Base-by-base conservation (phyloP, 1,140 invertebrate species). In the Planococcus citri region DNA sequence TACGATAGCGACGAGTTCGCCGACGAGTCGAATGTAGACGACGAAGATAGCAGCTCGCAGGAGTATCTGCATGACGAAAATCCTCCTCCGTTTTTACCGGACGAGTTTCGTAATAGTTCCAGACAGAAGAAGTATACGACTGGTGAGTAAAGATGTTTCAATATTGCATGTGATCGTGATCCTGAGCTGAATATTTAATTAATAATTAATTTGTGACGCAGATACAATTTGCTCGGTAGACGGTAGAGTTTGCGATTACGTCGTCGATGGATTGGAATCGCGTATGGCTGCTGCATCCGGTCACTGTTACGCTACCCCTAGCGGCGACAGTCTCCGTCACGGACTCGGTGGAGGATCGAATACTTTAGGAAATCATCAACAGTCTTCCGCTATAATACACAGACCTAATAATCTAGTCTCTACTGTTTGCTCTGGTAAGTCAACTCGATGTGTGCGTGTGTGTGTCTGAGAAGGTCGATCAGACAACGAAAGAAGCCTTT, bases 1-100 rank as follows among this genome's bases (percentile, higher is more conserved):
- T 83, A 84, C 71, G 83, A 85, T 74, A 82, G 82, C 69, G 85
- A 86, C 78, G 84, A 86, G 67, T 86, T 86, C 75, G 85, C 85
- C 2, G 85, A 86, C 73, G 85, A 86, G 71, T 64, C 60, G 25
- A 64, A 64, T 21, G 21, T 64, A 57, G 70, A 68, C 20, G 64
- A 68, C 1, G 83, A 79, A 68, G 83, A 84, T 74, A 84, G 83
- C 4, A 84, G 82, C 24, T 83, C 82, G 73, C 83, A 84, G 74
- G 83, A 82, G 64, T 82, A 82, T 72, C 76, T 82, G 2, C 79
- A 82, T 71, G 81, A 82, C 77, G 80, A 80, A 71, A 25, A 33
- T 20, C 17, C 67, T 6, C 17, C 67, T 6, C 38, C 72, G 51
- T 75, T 75, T 70, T 57, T 76, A 57, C 73, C 75, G 20, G 69